Conservation (phyloP, 2,888 invertebrate species). For the Mylabris sibirica region DNA sequence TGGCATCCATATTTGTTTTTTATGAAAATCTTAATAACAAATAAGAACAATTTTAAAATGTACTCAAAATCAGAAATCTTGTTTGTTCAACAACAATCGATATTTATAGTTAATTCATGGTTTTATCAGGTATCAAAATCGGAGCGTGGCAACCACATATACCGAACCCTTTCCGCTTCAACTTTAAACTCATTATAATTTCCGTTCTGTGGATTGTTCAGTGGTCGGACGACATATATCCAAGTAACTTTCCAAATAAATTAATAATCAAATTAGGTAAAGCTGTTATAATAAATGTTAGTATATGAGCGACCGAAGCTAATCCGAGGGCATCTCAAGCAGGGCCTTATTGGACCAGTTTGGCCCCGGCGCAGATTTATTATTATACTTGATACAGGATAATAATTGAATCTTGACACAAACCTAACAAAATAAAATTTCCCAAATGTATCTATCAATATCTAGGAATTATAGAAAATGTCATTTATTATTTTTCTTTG, state of each 20-base stretch:
- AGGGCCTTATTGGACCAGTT: no score
- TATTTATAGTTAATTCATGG: slow-evolving; percentile 14
- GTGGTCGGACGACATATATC: slow-evolving; percentile 18
- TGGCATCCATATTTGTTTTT: neutral
- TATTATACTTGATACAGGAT: no score
- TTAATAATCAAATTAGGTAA: slow-evolving; percentile 39
- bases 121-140: slow-evolving; percentile 14
- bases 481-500: no score
- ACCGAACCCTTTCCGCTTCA: slow-evolving; percentile 22
- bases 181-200: slow-evolving; percentile 29
- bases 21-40: no score
- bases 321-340: slow-evolving; percentile 42
- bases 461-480: no score
- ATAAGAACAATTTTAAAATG: no score
- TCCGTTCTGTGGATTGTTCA: slow-evolving; percentile 32
- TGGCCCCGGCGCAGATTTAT: no score
- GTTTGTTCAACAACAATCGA: neutral
- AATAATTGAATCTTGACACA: no score
- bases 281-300: slow-evolving; percentile 37
- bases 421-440: no score
- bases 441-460: no score
- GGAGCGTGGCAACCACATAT: neutral
- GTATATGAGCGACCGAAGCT: slow-evolving; percentile 28
- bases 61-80: no score
- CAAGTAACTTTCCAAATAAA: slow-evolving; percentile 38